Percentiles rank a stretch among this genome's conserved stretches.
Evolutionary conservation across 2,797 vertebrate species (phyloP).

Genomic region (Acrossocheilus wenchowensis): DNA sequence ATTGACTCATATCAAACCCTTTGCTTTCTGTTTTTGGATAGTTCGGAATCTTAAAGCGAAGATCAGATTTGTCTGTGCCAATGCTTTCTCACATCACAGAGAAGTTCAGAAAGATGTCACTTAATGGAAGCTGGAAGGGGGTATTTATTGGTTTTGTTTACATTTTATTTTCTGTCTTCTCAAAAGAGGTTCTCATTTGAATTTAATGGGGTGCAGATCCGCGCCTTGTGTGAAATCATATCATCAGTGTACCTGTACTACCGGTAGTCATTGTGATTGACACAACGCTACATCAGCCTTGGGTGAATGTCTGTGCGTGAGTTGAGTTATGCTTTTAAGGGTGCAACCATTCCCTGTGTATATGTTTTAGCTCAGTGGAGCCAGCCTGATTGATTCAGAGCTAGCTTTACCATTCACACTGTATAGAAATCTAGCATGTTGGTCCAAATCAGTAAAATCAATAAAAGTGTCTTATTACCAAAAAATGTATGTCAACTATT

Average conservation of each 20-base stretch:
- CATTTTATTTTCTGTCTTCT: conserved; percentile 13
- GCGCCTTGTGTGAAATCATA: conserved; percentile 31
- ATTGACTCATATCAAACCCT: neutral
- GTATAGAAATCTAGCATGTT: conserved; percentile 83
- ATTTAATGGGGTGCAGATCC: neutral
- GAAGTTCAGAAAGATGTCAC: conserved; percentile 1
- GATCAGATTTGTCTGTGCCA: conserved; percentile 10
- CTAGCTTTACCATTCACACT: conserved; percentile 75
- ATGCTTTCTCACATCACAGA: conserved; percentile 32
- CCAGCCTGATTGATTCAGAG: conserved; percentile 69
- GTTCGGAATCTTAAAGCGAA: conserved; percentile 11
- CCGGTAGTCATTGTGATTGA: conserved; percentile 49
- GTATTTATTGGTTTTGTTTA: conserved; percentile 63
- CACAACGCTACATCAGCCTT: conserved; percentile 50
- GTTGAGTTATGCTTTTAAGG: conserved; percentile 58
- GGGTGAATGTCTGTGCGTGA: conserved; percentile 59
- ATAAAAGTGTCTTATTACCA: conserved; percentile 84
- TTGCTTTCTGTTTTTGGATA: conserved; percentile 10
- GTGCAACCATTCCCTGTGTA: conserved; percentile 59
- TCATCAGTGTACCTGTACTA: conserved; percentile 56
- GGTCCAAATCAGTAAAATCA: conserved; percentile 76
- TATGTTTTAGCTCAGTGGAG: conserved; percentile 68
- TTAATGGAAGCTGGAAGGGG: conserved; percentile 28
- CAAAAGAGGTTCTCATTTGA: neutral
- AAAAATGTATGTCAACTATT: conserved; percentile 19